These are phyloP conservation scores for Zygothrica quintamaculata DNA, from an alignment of 2,888 invertebrate species.

Conservation along the genomic window DNA sequence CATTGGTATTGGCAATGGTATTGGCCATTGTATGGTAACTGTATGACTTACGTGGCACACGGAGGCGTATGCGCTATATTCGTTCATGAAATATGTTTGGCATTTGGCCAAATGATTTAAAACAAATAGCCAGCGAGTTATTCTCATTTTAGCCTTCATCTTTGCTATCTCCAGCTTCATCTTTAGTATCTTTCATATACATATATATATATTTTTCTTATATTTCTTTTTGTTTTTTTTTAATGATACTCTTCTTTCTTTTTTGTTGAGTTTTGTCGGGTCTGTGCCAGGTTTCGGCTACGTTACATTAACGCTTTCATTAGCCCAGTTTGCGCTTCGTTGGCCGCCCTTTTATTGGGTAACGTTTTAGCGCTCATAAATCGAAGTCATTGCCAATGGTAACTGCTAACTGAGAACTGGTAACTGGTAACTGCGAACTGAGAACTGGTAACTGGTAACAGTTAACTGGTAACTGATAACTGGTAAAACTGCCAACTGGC, in stretches of 20 bases:
- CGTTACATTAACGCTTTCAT: conserved; percentile 74
- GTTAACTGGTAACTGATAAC: conserved; percentile 34
- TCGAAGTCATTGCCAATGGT: conserved; percentile 61
- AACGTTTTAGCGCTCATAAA: conserved; percentile 65
- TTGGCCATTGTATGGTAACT: not conserved
- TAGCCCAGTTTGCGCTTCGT: conserved; percentile 70
- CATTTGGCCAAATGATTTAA: conserved; percentile 75
- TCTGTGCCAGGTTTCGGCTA: conserved; percentile 15
- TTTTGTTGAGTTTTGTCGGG: conserved; percentile 1
- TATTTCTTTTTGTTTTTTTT: too few relatives aligned
- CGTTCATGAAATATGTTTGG: conserved; percentile 67
- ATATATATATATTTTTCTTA: conserved; percentile 6
- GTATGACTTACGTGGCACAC: conserved; percentile 68
- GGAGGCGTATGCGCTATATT: conserved; percentile 68
- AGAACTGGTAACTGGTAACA: conserved; percentile 14
- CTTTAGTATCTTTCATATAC: too few relatives aligned
- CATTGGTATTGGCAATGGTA: not conserved
- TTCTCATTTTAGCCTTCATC: conserved; percentile 11
- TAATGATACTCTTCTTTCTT: not conserved
- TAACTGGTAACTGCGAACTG: conserved; percentile 36
- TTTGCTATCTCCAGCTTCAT: not conserved
- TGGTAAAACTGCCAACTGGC: conserved; percentile 17
- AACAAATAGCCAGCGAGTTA: conserved; percentile 59
- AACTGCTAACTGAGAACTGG: conserved; percentile 19
- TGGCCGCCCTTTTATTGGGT: conserved; percentile 58